Conservation (phyloP, 2,113 vertebrate species). For the Nestor notabilis region DNA sequence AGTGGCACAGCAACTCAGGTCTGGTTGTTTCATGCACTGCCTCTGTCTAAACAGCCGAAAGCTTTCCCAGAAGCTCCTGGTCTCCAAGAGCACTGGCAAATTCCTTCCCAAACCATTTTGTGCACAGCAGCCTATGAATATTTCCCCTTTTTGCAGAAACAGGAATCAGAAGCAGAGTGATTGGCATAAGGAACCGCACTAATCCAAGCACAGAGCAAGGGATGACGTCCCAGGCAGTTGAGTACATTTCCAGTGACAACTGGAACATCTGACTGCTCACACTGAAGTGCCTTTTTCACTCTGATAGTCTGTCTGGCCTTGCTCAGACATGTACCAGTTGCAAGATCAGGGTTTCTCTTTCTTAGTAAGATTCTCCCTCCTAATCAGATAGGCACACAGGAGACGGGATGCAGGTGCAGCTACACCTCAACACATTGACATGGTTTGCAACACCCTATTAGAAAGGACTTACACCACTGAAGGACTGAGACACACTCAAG, state of each 20-base stretch:
- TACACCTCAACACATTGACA: not conserved
- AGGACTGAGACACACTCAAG: too few relatives aligned
- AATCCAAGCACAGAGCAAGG: not conserved
- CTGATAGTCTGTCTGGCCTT: not conserved
- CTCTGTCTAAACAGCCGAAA: not conserved
- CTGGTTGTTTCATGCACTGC: fast-evolving
- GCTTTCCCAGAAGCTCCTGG: not conserved
- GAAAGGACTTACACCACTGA: not conserved
- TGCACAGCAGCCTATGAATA: not conserved
- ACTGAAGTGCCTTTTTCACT: not conserved
- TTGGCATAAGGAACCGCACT: not conserved
- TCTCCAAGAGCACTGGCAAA: not conserved
- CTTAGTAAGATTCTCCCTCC: not conserved
- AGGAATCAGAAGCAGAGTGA: not conserved
- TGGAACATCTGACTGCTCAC: not conserved
- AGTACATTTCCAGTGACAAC: not conserved
- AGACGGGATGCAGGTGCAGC: not conserved
- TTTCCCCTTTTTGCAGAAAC: not conserved
- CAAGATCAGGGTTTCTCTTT: not conserved
- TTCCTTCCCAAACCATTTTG: not conserved
- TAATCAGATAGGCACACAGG: not conserved
- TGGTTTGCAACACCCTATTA: not conserved
- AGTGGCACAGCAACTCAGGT: not conserved
- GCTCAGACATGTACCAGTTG: not conserved
- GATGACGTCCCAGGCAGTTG: not conserved